phyloP scores from a whole-genome alignment of 2,888 invertebrate species.

The Neria commutata region DNA sequence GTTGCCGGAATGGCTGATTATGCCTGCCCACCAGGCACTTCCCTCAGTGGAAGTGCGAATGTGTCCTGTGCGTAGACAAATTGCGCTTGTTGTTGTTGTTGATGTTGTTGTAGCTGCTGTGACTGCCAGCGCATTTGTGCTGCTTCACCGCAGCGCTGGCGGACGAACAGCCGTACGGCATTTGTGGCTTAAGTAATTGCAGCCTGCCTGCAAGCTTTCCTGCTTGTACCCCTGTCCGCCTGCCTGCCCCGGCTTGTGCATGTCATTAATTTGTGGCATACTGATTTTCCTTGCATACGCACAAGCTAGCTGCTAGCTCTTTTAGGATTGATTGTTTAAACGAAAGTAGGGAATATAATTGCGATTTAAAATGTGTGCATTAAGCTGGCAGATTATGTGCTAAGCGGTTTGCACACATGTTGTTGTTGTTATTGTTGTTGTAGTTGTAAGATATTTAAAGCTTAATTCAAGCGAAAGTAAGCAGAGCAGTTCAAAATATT shows the following conservation, averaged over 20 bases:
- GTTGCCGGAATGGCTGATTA: too few species aligned
- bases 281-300: not conserved
- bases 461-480: too few species aligned
- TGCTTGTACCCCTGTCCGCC: too few species aligned
- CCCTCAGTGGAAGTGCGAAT: slow-evolving; percentile 14
- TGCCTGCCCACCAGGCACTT: not conserved
- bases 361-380: slow-evolving; percentile 50
- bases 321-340: too few species aligned
- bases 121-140: slow-evolving; percentile 1
- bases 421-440: too few species aligned
- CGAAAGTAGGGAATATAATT: slow-evolving; percentile 47
- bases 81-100: slow-evolving; percentile 2
- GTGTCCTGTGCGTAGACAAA: slow-evolving; percentile 29
- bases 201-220: slow-evolving; percentile 7
- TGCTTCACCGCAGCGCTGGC: not conserved
- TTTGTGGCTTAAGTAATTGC: slow-evolving; percentile 31
- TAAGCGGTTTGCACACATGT: too few species aligned
- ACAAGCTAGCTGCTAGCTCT: not conserved
- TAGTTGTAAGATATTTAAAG: too few species aligned
- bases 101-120: slow-evolving; percentile 1
- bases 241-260: too few species aligned
- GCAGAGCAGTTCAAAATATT: too few species aligned
- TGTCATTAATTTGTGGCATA: slow-evolving; percentile 27
- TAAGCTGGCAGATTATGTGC: not conserved
- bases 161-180: not conserved